Evolutionary conservation across 2,888 invertebrate species (phyloP).

Genomic region (Noctua fimbriata): DNA sequence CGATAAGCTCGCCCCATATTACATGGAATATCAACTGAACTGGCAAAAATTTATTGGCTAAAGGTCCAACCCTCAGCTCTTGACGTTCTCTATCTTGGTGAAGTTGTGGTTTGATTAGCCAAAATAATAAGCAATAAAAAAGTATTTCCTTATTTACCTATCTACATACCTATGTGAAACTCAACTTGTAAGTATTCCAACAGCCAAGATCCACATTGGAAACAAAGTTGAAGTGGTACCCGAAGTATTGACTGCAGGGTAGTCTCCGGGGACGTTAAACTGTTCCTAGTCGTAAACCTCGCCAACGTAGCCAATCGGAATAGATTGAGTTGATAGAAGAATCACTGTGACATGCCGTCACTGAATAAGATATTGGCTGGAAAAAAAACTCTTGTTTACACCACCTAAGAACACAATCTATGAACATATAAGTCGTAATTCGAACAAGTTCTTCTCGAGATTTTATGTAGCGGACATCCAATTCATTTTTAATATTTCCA

Average conservation of each 20-base stretch:
- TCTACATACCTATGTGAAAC: not conserved
- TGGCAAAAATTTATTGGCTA: not conserved
- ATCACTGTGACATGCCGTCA: slow-evolving; percentile 14
- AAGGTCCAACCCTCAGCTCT: not conserved
- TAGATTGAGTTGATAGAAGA: slow-evolving; percentile 38
- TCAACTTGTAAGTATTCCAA: not conserved
- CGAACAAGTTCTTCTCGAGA: not conserved
- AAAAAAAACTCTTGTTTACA: not conserved
- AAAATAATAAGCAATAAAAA: not conserved
- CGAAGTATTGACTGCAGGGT: slow-evolving; percentile 39
- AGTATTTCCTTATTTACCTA: not conserved
- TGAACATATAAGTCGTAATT: not conserved
- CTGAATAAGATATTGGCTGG: not conserved
- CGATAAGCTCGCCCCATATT: not conserved
- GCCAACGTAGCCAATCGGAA: slow-evolving; percentile 35
- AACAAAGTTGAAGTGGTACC: slow-evolving; percentile 35
- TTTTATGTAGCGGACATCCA: too few relatives aligned
- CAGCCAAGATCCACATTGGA: slow-evolving; percentile 29
- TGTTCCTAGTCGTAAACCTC: slow-evolving; percentile 37
- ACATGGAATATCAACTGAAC: not conserved
- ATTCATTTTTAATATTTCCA: too few relatives aligned
- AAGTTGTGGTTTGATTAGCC: not conserved
- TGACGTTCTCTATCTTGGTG: not conserved
- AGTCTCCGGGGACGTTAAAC: slow-evolving; percentile 38
- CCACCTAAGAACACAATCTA: not conserved